Evolutionary conservation across 2,797 vertebrate species (phyloP), one percentile per base, ranked within the genome.

Genomic region (Sternotherus odoratus): DNA sequence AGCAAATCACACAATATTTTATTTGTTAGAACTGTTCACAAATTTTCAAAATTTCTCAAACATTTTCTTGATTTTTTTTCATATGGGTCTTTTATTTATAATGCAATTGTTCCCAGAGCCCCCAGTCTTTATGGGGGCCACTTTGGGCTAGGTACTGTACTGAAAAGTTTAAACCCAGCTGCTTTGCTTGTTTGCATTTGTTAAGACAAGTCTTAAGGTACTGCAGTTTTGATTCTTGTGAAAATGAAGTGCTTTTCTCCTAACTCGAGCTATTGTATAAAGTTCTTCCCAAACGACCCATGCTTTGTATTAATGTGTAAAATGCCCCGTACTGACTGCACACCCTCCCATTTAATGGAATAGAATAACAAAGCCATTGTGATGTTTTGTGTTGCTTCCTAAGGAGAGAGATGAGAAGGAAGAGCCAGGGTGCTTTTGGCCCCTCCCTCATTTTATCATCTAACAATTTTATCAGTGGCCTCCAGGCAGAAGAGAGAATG

Each of bases 391-490:
- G 4, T 46, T 48, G 60, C 54, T 50, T 33, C 36, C 11, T 15
- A 43, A 48, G 7, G 48, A 56, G 77, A 54, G 17, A 24, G 54
- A 66, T 36, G 24, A 60, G 54, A 69, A 46, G 51, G 49, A 75
- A 48, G 46, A 79, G 5, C 17, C 54, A 30, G 1, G 0, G 48
- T 72, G 56, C 2, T 0, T 23, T 12, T 28, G 54, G 46, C 56
- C 23, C 9, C 33, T 82, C 30, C 83, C 46, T n/a, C 82, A 74
- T 53, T 49, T 81, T 24, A 17, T 15, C 49, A 56, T 57, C 21
- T 63, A 51, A 36, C 36, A 0, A 1, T 60, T 28, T 11, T 56
- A 79, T 77, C 46, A n/a, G n/a, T n/a, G n/a, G n/a, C n/a, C n/a
- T n/a, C n/a, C n/a, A n/a, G n/a, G n/a, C n/a, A n/a, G n/a, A n/a